Evolutionary conservation across 2,888 invertebrate genomes (phyloP).

Genomic region (Lasioglossum villosulum): DNA sequence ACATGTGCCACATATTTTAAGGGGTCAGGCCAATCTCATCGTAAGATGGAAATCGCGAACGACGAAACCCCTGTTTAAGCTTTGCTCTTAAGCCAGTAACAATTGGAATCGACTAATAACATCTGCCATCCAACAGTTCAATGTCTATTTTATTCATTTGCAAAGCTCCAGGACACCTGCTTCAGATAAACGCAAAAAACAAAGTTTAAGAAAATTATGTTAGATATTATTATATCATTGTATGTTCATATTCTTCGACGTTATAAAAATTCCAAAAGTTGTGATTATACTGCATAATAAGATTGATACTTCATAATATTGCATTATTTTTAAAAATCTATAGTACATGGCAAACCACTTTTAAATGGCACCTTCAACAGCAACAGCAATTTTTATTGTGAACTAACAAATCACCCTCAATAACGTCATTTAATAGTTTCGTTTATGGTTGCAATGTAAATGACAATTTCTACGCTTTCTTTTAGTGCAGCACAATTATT

Average conservation of each 20-base stretch:
- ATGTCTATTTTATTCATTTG: not conserved
- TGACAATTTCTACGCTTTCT: no score
- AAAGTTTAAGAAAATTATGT: not conserved
- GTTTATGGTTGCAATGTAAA: no score
- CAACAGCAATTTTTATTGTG: no score
- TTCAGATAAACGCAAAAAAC: not conserved
- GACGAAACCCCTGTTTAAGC: not conserved
- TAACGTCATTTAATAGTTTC: no score
- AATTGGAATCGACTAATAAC: not conserved
- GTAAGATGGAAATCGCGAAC: constrained; percentile 11
- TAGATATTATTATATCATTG: not conserved
- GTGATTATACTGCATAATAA: no score
- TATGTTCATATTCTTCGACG: not conserved
- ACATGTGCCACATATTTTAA: constrained; percentile 19
- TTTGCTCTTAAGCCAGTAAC: not conserved
- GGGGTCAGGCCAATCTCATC: constrained; percentile 22
- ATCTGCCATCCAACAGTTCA: not conserved
- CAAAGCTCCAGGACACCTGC: not conserved
- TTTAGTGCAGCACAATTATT: no score
- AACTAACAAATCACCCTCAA: no score
- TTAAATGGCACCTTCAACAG: no score
- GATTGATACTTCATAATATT: no score
- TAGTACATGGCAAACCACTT: no score
- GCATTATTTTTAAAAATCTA: no score
- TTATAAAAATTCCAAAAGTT: no score